Evolutionary conservation across 2,888 invertebrate genomes (phyloP).

Genomic region (Halictus quadricinctus): DNA sequence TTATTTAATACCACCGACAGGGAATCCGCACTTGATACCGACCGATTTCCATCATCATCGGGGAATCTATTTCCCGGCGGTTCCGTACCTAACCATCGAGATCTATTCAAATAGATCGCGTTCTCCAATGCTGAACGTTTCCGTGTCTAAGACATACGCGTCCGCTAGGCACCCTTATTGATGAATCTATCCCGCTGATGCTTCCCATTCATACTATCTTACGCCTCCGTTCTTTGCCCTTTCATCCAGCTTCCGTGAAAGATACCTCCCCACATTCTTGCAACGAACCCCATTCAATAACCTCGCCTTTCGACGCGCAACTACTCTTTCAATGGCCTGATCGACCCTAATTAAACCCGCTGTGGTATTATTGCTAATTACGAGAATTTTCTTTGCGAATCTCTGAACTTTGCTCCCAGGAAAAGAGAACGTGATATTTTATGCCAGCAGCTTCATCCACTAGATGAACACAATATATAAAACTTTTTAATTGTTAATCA

Average conservation of each 20-base stretch:
- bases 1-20: slow-evolving; percentile 35
- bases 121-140: slow-evolving; percentile 37
- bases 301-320: neutral
- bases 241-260: slow-evolving; percentile 18
- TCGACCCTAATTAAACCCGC: neutral
- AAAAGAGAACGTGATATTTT: neutral
- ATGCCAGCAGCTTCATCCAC: neutral
- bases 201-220: slow-evolving; percentile 16
- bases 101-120: slow-evolving; percentile 57
- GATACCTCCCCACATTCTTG: neutral
- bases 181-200: slow-evolving; percentile 39
- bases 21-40: slow-evolving; percentile 24
- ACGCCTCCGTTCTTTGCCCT: neutral
- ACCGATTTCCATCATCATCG: slow-evolving; percentile 47
- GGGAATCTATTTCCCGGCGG: slow-evolving; percentile 35
- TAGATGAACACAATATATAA: too few relatives aligned
- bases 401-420: neutral
- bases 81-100: slow-evolving; percentile 44
- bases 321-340: neutral
- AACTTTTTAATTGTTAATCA: neutral
- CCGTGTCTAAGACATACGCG: slow-evolving; percentile 30
- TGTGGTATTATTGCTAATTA: neutral
- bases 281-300: neutral
- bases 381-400: neutral
- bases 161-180: slow-evolving; percentile 26